phyloP scores from a whole-genome alignment of 2,888 invertebrate genomes.

The Euspilapteryx auroguttella region DNA sequence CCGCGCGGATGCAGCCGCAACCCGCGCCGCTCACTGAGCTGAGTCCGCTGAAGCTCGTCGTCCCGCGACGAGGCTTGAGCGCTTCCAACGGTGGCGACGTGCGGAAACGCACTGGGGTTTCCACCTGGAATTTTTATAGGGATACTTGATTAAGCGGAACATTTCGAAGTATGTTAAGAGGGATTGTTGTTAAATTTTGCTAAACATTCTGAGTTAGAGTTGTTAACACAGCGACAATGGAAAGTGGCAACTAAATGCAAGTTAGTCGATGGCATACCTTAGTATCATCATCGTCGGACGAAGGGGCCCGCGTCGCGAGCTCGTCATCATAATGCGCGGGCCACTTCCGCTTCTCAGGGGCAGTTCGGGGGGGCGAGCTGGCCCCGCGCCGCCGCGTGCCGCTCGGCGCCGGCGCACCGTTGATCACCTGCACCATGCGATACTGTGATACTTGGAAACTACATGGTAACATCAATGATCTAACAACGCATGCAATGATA shows the following conservation, averaged over 20 bases:
- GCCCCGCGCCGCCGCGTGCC: constrained; percentile 42
- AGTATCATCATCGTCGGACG: constrained; percentile 35
- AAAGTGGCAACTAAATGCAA: no score
- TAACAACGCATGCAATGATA: no score
- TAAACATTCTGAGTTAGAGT: no score
- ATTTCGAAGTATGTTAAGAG: no score
- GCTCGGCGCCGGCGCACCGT: constrained; percentile 27
- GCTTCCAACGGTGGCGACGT: constrained; percentile 90
- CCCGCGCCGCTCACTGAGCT: constrained; percentile 65
- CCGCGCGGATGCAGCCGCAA: constrained; percentile 20
- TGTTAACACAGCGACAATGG: no score
- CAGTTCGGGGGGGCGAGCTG: constrained; percentile 53
- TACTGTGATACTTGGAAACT: neutral
- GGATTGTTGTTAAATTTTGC: no score
- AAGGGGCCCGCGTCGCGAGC: constrained; percentile 21
- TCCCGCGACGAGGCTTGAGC: constrained; percentile 73
- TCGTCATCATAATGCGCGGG: constrained; percentile 26
- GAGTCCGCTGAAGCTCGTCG: constrained; percentile 72
- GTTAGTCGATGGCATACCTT: no score
- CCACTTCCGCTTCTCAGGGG: constrained; percentile 79
- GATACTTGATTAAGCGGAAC: neutral
- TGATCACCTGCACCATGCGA: constrained; percentile 47
- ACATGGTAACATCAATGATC: no score
- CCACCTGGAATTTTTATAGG: constrained; percentile 59
- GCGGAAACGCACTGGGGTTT: constrained; percentile 83